Percentiles rank a stretch among this genome's conserved stretches.
Evolutionary conservation across 2,113 vertebrate species (phyloP).

Genomic region (Vicugna pacos): DNA sequence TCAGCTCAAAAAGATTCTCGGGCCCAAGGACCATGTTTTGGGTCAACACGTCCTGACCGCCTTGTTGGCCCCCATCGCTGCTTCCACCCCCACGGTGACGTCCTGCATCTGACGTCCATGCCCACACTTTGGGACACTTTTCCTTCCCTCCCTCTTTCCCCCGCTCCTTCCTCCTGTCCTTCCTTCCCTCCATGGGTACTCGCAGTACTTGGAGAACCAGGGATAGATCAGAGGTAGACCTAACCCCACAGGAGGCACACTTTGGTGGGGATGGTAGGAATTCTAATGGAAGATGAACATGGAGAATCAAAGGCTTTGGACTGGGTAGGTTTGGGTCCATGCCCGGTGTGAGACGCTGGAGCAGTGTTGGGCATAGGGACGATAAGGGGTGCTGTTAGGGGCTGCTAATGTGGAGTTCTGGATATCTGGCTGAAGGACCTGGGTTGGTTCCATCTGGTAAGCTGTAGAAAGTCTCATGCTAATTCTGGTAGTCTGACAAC

Average conservation of each 20-base stretch:
- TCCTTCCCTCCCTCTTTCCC: not conserved
- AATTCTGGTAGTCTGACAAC: too few relatives aligned
- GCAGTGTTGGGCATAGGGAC: not conserved
- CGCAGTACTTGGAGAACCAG: too few relatives aligned
- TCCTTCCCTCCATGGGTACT: not conserved
- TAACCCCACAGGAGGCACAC: rapidly evolving
- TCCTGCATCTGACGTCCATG: rapidly evolving
- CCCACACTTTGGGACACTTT: rapidly evolving
- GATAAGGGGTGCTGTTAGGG: too few relatives aligned
- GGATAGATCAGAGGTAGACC: too few relatives aligned
- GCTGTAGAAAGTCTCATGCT: rapidly evolving
- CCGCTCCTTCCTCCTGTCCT: too few relatives aligned
- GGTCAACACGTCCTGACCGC: too few relatives aligned
- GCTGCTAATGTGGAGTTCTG: not conserved
- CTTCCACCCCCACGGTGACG: rapidly evolving
- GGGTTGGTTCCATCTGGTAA: rapidly evolving
- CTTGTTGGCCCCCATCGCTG: not conserved
- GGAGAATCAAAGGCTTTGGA: not conserved
- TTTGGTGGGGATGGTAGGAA: rapidly evolving
- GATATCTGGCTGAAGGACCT: rapidly evolving
- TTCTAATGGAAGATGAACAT: rapidly evolving
- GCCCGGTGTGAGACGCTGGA: too few relatives aligned
- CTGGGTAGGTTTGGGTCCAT: too few relatives aligned
- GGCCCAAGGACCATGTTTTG: not conserved
- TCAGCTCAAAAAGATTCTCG: not conserved